Conservation (phyloP, 2,888 invertebrate species). For the Thymelicus sylvestris region DNA sequence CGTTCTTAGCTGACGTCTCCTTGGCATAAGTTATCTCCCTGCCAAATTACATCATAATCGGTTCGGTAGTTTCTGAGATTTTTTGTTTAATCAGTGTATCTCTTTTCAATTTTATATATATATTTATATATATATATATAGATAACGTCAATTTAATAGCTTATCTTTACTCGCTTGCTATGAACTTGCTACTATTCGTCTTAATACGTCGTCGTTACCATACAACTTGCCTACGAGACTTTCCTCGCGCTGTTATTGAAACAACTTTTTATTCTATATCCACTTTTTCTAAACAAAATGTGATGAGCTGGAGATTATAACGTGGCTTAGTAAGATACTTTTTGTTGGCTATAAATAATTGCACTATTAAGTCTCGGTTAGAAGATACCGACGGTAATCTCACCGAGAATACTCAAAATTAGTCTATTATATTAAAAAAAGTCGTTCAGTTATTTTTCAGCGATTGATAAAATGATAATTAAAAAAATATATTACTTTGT, state of each 20-base stretch:
- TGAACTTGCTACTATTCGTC: background rate
- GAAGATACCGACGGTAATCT: conserved; percentile 5
- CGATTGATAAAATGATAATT: too few species aligned
- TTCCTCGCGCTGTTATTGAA: conserved; percentile 34
- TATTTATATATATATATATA: too few species aligned
- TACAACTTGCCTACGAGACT: conserved; percentile 24
- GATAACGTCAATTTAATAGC: background rate
- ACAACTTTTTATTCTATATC: conserved; percentile 32
- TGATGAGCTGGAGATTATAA: conserved; percentile 34
- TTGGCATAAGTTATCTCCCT: too few species aligned
- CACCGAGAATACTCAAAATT: too few species aligned
- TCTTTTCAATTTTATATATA: too few species aligned
- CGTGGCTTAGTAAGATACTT: conserved; percentile 4
- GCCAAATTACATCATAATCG: too few species aligned
- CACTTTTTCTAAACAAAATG: conserved; percentile 33
- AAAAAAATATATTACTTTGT: too few species aligned
- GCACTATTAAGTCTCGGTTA: conserved; percentile 18
- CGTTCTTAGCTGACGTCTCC: too few species aligned
- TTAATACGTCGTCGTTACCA: conserved; percentile 24
- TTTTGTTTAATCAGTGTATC: too few species aligned
- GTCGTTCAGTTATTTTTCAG: too few species aligned
- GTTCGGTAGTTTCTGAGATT: too few species aligned
- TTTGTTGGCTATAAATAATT: conserved; percentile 23
- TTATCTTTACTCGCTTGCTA: background rate
- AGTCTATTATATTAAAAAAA: too few species aligned